Conservation (phyloP, 2,797 vertebrate genomes). For the Chanos chanos region DNA sequence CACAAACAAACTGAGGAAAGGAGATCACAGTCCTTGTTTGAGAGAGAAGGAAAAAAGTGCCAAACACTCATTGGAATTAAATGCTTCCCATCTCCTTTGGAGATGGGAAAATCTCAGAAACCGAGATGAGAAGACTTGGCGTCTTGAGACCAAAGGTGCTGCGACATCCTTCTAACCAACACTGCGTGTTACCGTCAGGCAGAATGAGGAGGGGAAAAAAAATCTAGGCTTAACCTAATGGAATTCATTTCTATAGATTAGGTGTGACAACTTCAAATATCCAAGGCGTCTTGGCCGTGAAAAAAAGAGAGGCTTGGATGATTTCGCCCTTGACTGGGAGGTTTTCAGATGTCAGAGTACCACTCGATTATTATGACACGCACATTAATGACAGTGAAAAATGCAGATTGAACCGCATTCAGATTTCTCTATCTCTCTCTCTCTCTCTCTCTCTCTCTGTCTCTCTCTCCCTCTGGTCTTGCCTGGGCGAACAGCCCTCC, state of each 20-base stretch:
- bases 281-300: conserved; percentile 42
- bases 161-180: conserved; percentile 55
- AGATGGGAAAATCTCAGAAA: conserved; percentile 55
- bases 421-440: conserved; percentile 15
- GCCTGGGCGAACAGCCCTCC: conserved; percentile 48
- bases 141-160: conserved; percentile 49
- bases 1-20: neutral
- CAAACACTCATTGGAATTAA: conserved; percentile 35
- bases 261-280: conserved; percentile 70
- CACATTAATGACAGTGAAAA: conserved; percentile 48
- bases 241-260: conserved; percentile 65
- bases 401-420: conserved; percentile 62
- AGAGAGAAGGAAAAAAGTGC: conserved; percentile 4
- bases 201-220: conserved; percentile 8
- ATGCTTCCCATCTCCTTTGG: conserved; percentile 28
- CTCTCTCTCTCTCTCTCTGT: neutral
- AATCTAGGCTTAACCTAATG: conserved; percentile 44
- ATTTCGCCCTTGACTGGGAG: conserved; percentile 60
- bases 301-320: conserved; percentile 51
- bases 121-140: conserved; percentile 35
- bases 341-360: conserved; percentile 67
- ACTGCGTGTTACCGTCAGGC: conserved; percentile 37
- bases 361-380: conserved; percentile 66
- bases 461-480: conserved; percentile 40
- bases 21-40: conserved; percentile 45